phyloP scores from a whole-genome alignment of 2,113 vertebrate genomes.

The Galbula dea region DNA sequence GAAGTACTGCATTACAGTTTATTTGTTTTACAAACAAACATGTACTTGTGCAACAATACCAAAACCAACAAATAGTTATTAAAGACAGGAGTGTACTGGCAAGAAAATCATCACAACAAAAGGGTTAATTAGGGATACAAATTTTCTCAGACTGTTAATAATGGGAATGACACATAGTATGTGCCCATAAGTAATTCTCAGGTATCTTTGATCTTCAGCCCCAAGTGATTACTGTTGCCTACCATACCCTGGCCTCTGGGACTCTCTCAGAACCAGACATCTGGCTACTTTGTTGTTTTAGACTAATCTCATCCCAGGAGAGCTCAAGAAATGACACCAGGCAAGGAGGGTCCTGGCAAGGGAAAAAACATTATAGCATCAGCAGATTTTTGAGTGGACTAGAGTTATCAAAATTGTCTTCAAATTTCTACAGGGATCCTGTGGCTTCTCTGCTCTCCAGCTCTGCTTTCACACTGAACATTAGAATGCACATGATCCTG shows the following conservation, averaged over 20 bases:
- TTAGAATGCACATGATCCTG: conserved; percentile 13
- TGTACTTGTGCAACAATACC: neutral
- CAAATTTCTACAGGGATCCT: conserved; percentile 86
- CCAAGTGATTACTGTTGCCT: conserved; percentile 88
- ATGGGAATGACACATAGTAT: conserved; percentile 95
- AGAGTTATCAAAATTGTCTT: conserved; percentile 87
- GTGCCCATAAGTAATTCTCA: conserved; percentile 99
- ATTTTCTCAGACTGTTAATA: conserved; percentile 98
- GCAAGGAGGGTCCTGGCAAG: conserved; percentile 96
- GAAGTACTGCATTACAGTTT: neutral
- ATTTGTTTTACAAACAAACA: neutral
- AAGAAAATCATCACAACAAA: conserved; percentile 88
- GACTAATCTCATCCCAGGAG: conserved; percentile 96
- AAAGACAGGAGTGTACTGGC: neutral
- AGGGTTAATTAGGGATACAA: conserved; percentile 99
- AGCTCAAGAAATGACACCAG: conserved; percentile 91
- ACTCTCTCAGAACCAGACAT: conserved; percentile 96
- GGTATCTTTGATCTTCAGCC: conserved; percentile 99
- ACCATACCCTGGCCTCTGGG: conserved; percentile 92
- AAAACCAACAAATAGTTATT: conserved; percentile 17
- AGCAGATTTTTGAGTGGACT: conserved; percentile 89
- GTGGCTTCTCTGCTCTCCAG: conserved; percentile 38
- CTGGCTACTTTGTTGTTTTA: conserved; percentile 99
- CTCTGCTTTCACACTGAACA: conserved; percentile 1
- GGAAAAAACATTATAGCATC: conserved; percentile 85